Percentiles rank a stretch among this genome's conserved stretches.
Evolutionary conservation across 2,888 invertebrate species (phyloP).

Genomic region (Shargacucullia verbasci): DNA sequence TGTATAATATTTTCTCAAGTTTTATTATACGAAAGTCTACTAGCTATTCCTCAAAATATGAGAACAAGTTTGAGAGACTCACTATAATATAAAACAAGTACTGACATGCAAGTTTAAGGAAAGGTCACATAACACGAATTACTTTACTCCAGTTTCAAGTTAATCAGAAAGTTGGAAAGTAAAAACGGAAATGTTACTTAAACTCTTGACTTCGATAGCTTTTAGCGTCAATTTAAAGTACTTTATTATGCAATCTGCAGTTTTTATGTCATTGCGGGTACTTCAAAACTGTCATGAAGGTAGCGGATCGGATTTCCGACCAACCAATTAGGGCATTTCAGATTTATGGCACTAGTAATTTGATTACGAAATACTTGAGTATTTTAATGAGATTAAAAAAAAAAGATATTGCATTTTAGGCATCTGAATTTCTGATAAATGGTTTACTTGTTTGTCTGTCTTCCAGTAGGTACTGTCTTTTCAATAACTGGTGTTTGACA

Average conservation of each 20-base stretch:
- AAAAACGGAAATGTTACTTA: slow-evolving; percentile 40
- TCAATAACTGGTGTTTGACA: too few species aligned
- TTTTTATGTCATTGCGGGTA: slow-evolving; percentile 36
- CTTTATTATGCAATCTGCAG: slow-evolving; percentile 38
- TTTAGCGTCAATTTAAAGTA: slow-evolving; percentile 29
- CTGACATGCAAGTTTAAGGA: slow-evolving; percentile 8
- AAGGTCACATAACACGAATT: slow-evolving; percentile 27
- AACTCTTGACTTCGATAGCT: slow-evolving; percentile 30
- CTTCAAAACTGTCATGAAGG: slow-evolving; percentile 10
- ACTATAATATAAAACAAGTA: too few species aligned
- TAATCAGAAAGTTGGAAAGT: slow-evolving; percentile 49
- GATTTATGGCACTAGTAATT: slow-evolving; percentile 32
- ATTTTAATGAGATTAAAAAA: slow-evolving; percentile 1
- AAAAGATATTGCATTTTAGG: neutral
- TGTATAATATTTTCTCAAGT: too few species aligned
- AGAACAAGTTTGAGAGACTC: too few species aligned
- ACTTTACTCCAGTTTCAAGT: slow-evolving; percentile 36
- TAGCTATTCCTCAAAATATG: too few species aligned
- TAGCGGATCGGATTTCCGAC: slow-evolving; percentile 43
- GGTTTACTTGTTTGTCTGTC: too few species aligned
- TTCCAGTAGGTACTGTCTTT: too few species aligned
- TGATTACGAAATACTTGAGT: slow-evolving; percentile 26
- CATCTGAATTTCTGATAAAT: too few species aligned
- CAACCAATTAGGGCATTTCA: slow-evolving; percentile 29
- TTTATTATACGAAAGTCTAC: too few species aligned